phyloP scores from a whole-genome alignment of 2,797 vertebrate species.

The Glossophaga mutica region DNA sequence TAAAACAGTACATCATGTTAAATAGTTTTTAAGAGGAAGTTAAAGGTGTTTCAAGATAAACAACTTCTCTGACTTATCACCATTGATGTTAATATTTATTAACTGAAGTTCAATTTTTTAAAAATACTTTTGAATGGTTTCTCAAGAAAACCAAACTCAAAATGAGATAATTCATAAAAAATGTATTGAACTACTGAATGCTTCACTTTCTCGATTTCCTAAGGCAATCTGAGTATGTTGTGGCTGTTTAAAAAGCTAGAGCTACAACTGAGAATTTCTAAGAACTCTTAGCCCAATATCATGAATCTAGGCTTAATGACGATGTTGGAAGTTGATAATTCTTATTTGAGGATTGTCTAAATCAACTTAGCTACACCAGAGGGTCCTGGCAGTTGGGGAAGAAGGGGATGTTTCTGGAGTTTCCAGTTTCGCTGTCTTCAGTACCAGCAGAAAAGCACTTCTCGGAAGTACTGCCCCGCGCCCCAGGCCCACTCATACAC shows the following conservation, averaged over 20 bases:
- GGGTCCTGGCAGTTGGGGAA: background rate
- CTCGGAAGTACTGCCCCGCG: background rate
- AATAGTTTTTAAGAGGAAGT: background rate
- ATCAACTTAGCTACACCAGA: background rate
- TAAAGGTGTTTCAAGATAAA: background rate
- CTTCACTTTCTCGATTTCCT: background rate
- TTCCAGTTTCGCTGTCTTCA: background rate
- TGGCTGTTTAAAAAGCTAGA: background rate
- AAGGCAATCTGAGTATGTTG: background rate
- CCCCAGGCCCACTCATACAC: accelerated
- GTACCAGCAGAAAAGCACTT: background rate
- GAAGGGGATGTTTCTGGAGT: background rate
- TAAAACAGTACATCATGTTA: background rate
- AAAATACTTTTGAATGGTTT: background rate
- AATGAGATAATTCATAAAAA: background rate
- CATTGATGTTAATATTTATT: background rate
- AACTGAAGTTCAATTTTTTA: background rate
- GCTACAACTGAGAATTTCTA: background rate
- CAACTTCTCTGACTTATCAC: background rate
- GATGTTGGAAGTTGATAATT: background rate
- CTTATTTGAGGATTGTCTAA: background rate
- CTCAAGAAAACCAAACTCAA: background rate
- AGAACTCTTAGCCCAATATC: background rate
- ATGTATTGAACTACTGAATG: background rate
- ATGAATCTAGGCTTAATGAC: background rate